These are phyloP conservation scores for Dasysyrphus albostriatus DNA, from an alignment of 2,888 invertebrate genomes.

Conservation along the genomic window DNA sequence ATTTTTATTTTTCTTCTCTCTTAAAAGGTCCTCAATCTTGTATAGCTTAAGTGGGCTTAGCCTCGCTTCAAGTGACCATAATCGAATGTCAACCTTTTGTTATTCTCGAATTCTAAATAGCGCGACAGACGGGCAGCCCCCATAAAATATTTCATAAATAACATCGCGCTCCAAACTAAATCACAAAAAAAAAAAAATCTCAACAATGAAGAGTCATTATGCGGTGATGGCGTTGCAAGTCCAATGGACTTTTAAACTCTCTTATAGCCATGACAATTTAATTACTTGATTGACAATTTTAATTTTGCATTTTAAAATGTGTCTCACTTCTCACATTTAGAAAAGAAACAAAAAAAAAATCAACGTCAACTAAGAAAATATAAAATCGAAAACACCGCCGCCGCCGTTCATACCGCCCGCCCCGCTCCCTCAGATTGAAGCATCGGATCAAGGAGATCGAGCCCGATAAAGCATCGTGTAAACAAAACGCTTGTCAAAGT, in stretches of 20 bases:
- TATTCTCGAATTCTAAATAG: constrained; percentile 22
- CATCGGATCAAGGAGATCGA: constrained; percentile 66
- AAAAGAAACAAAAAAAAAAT: not conserved
- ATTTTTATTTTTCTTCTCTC: not conserved
- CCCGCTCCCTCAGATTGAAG: not conserved
- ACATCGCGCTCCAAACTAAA: constrained; percentile 40
- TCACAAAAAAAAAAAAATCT: not conserved
- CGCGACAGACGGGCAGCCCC: constrained; percentile 45
- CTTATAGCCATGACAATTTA: constrained; percentile 69
- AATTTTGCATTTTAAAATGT: constrained; percentile 67
- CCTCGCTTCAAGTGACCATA: constrained; percentile 69
- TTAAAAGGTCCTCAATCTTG: constrained; percentile 71
- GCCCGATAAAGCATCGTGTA: constrained; percentile 66
- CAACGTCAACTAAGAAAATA: constrained; percentile 2
- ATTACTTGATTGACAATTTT: constrained; percentile 76
- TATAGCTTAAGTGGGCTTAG: constrained; percentile 62
- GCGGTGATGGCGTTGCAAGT: constrained; percentile 36
- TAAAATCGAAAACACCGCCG: constrained; percentile 9
- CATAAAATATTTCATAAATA: constrained; percentile 14
- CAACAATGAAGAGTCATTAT: constrained; percentile 39
- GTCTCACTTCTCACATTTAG: not conserved
- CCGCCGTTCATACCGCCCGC: not conserved
- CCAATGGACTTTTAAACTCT: constrained; percentile 57
- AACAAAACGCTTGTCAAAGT: constrained; percentile 70
- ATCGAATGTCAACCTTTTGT: constrained; percentile 73